Evolutionary conservation across 2,113 vertebrate genomes (phyloP).

Genomic region (Aptenodytes patagonicus): DNA sequence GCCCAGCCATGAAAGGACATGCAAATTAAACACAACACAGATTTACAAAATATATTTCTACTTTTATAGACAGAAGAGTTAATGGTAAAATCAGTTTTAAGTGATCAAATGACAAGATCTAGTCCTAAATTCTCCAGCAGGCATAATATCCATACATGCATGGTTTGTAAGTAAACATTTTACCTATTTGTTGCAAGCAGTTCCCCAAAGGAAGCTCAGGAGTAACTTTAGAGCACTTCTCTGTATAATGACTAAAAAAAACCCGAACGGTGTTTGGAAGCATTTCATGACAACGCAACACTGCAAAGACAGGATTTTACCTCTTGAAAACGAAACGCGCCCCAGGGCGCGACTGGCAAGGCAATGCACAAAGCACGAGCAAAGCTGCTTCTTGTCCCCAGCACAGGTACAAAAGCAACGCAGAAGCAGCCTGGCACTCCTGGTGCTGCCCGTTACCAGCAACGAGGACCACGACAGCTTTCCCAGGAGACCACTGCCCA

Average conservation of each 20-base stretch:
- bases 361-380: not conserved
- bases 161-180: not conserved
- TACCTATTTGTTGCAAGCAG: not conserved
- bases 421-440: not conserved
- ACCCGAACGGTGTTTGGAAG: not conserved
- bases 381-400: not conserved
- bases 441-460: rapidly evolving
- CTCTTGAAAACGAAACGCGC: rapidly evolving
- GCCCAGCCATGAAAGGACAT: slow-evolving; percentile 83
- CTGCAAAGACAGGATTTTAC: not conserved
- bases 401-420: not conserved
- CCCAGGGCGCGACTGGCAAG: rapidly evolving
- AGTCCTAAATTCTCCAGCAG: not conserved
- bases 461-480: rapidly evolving
- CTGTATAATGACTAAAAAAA: not conserved
- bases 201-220: not conserved
- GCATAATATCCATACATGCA: not conserved
- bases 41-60: slow-evolving; percentile 80
- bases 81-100: slow-evolving; percentile 60
- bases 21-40: slow-evolving; percentile 86
- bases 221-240: not conserved
- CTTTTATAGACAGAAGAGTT: slow-evolving; percentile 61
- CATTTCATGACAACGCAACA: rapidly evolving
- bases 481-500: not conserved
- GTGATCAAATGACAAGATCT: not conserved